These are phyloP conservation scores for Fistularia tabacaria DNA, from an alignment of 2,797 vertebrate species.

Conservation along the genomic window DNA sequence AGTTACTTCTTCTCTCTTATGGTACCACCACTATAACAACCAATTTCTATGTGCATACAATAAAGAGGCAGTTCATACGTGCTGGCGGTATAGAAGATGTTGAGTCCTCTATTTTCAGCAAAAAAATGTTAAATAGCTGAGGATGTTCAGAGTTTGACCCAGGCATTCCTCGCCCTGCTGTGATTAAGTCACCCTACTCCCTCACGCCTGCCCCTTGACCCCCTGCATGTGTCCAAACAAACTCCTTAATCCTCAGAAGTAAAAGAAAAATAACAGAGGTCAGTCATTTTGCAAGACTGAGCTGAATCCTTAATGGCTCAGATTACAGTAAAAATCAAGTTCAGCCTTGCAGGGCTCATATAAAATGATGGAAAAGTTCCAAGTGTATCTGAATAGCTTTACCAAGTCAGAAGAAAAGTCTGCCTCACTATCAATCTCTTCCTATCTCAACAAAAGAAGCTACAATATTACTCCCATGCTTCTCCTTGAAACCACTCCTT, in stretches of 20 bases:
- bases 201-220: slow-evolving; percentile 57
- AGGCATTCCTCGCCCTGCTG: slow-evolving; percentile 66
- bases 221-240: slow-evolving; percentile 68
- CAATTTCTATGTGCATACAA: slow-evolving; percentile 1
- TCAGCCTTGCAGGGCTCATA: not conserved
- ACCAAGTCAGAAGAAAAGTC: slow-evolving; percentile 11
- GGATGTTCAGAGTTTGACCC: slow-evolving; percentile 50
- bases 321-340: not conserved
- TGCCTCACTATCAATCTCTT: slow-evolving; percentile 28
- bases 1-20: no score
- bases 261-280: slow-evolving; percentile 33
- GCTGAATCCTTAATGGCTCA: slow-evolving; percentile 15
- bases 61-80: slow-evolving; percentile 16
- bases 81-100: slow-evolving; percentile 2
- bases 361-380: slow-evolving; percentile 9
- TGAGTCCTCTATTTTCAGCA: slow-evolving; percentile 12
- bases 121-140: slow-evolving; percentile 22
- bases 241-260: slow-evolving; percentile 51
- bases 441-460: slow-evolving; percentile 35
- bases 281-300: slow-evolving; percentile 24
- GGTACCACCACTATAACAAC: no score
- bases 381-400: slow-evolving; percentile 8
- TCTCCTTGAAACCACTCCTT: slow-evolving; percentile 42
- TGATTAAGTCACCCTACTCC: slow-evolving; percentile 46
- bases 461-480: slow-evolving; percentile 42